These are phyloP conservation scores for Armadillidium nasatum DNA, from an alignment of 1,140 invertebrate genomes.

Conservation along the genomic window DNA sequence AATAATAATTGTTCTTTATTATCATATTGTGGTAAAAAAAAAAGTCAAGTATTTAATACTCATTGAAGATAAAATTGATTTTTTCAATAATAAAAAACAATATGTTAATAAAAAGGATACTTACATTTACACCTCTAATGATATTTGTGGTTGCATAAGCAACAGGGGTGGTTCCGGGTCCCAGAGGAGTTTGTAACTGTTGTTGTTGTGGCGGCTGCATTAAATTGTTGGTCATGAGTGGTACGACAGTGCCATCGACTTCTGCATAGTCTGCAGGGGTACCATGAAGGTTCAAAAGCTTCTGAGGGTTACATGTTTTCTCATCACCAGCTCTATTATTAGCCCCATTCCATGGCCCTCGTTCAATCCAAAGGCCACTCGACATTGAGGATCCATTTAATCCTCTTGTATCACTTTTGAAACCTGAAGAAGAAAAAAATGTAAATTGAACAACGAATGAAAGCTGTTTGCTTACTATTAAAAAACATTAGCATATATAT, in stretches of 20 bases:
- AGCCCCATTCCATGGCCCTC: conserved; percentile 24
- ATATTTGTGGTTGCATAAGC: conserved; percentile 31
- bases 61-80: too few species aligned
- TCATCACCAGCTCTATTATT: conserved; percentile 13
- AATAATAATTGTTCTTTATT: too few species aligned
- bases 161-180: conserved; percentile 26
- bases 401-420: conserved; percentile 21
- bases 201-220: neutral
- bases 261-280: conserved; percentile 28
- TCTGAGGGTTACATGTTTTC: conserved; percentile 22
- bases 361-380: conserved; percentile 29
- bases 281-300: conserved; percentile 22
- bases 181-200: neutral
- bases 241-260: conserved; percentile 18
- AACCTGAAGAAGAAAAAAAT: neutral
- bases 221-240: neutral
- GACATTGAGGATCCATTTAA: conserved; percentile 18
- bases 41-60: too few species aligned
- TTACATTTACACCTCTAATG: conserved; percentile 25
- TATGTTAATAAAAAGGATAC: neutral
- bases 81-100: too few species aligned
- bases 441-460: neutral
- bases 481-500: neutral
- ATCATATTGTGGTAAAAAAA: too few species aligned
- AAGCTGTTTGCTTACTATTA: neutral